Base-by-base conservation (phyloP, 2,797 vertebrate genomes). In the Huso huso region DNA sequence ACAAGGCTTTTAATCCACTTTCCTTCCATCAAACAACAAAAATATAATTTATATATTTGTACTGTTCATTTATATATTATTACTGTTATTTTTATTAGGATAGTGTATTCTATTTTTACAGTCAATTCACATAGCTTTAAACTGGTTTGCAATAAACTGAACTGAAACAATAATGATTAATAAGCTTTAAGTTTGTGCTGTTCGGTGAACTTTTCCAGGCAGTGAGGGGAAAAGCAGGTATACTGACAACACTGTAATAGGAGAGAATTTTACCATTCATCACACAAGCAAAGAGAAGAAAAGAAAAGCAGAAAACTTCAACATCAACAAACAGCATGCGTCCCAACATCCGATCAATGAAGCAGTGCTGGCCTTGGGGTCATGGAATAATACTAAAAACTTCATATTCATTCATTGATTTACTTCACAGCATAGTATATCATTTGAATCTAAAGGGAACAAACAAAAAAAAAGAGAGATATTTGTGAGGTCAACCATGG, bases 381-480 rank as follows among this genome's bases (percentile, higher is more conserved):
- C 83, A 84, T 85, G 80, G 92, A 93, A 95, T 92, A 94, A 93
- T 93, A 95, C 88, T 86, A 87, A 92, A 93, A 94, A 94, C 90
- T 95, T 96, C 91, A 96, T 96, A 96, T 96, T 94, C 93, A 95
- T 91, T 90, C 93, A 98, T 97, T 92, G 95, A 98, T 97, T 96
- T 93, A 85, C 86, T 95, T 93, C 94, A 94, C 91, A 89, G 86
- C 90, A 93, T 91, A 94, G 91, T 97, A 94, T 95, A 96, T 96
- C 94, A 97, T 83, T 91, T 91, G 92, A 94, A 89, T 93, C 95
- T 94, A 91, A 95, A 89, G 94, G 94, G 95, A 96, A 87, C 82
- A 37, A 37, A 37, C 37, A 84, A 87, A 93, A 94, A 93, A 87
- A 88, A 87, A 90, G 87, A 92, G 82, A 88, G 87, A 90, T 84